Evolutionary conservation across 2,113 vertebrate genomes (phyloP), one percentile per base, ranked within the genome.

Genomic region (Caranx melampygus): DNA sequence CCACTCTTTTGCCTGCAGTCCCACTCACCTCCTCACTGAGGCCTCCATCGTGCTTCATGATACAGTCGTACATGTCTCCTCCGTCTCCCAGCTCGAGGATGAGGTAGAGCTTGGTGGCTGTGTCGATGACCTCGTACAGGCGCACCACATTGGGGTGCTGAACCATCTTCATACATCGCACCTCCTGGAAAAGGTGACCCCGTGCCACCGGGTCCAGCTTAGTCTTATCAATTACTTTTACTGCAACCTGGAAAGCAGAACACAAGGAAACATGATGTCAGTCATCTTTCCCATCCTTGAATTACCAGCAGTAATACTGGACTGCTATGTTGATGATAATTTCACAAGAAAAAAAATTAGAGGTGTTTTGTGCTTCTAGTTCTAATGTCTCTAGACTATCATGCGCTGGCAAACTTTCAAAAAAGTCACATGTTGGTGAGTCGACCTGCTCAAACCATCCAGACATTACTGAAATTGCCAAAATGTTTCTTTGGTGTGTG

Each of bases 61-160:
- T 99, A 93, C 99, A 99, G 89, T 99, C 98, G 68, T 98, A 99
- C 98, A 99, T 98, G 88, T 99, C 98, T 55, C 98, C 98, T 2
- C 98, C 98, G 52, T 99, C 98, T 34, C 97, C 98, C 66, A 99
- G 96, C 91, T 99, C 98, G 68, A 99, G 93, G 88, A 99, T 99
- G 71, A 99, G 96, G 89, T 99, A 99, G 16, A 99, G 97, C 89
- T 99, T 99, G 67, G 97, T 99, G 90, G 99, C 97, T 0, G 98
- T 99, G 92, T 99, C 98, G 40, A 99, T 99, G 78, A 99, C 98
- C 91, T 99, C 98, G 2, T 99, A 99, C 1, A 99, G 95, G 5
- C 98, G 96, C 54, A 99, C 98, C 51, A 99, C 98, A 83, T 99
- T 99, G 51, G 98, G 98, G 79, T 99, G 98, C 84, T 99, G 98